Evolutionary conservation across 2,888 invertebrate species (phyloP).

Genomic region (Metopia argyrocephala): DNA sequence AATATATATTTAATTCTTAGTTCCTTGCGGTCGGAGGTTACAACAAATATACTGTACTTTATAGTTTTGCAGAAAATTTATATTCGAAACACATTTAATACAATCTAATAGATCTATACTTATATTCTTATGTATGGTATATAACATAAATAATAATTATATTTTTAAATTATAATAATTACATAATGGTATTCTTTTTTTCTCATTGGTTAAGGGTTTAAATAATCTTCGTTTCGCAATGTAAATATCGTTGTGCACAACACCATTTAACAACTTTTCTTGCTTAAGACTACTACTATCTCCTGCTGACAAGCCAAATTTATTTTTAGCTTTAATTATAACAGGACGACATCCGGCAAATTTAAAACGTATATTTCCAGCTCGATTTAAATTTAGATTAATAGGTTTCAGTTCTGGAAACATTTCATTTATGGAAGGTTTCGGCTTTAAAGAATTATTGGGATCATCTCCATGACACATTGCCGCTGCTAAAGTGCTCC

Average conservation of each 20-base stretch:
- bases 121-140: background rate
- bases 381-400: constrained; percentile 71
- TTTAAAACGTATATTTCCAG: constrained; percentile 76
- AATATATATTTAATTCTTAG: too few species aligned
- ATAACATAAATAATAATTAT: constrained; percentile 63
- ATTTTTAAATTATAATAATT: constrained; percentile 73
- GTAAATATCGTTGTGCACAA: constrained; percentile 71
- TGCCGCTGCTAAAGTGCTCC: constrained; percentile 72
- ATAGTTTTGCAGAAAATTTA: too few species aligned
- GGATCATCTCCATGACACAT: constrained; percentile 76
- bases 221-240: constrained; percentile 75
- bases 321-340: constrained; percentile 71
- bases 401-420: constrained; percentile 71
- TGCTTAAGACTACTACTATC: background rate
- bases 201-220: constrained; percentile 75
- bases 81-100: too few species aligned
- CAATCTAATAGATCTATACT: background rate
- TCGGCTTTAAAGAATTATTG: constrained; percentile 70
- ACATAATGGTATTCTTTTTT: constrained; percentile 68
- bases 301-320: constrained; percentile 41
- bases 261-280: constrained; percentile 33
- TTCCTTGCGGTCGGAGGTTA: too few species aligned
- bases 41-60: too few species aligned
- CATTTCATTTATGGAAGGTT: constrained; percentile 68
- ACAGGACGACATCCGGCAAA: constrained; percentile 76